Conservation (phyloP, 1,140 invertebrate species). For the Diorhabda carinulata region DNA sequence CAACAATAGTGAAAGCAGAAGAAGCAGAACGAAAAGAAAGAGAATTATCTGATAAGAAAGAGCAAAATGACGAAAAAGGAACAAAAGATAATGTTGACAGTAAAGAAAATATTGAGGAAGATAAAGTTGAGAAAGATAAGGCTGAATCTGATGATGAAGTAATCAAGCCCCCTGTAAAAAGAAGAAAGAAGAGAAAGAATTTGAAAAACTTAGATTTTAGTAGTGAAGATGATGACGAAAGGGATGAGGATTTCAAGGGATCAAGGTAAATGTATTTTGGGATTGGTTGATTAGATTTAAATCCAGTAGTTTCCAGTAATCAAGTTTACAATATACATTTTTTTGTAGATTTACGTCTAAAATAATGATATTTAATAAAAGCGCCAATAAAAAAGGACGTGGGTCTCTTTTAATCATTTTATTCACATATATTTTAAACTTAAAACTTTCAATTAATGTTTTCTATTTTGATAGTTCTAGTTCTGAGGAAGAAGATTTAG, state of each 20-base stretch:
- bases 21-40: conserved; percentile 61
- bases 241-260: conserved; percentile 85
- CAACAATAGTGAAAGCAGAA: conserved; percentile 80
- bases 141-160: conserved; percentile 32
- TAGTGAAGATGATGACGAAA: conserved; percentile 73
- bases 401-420: too few species aligned
- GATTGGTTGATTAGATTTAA: too few species aligned
- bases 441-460: too few species aligned
- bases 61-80: conserved; percentile 34
- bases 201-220: conserved; percentile 77
- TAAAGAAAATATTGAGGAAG: conserved; percentile 47
- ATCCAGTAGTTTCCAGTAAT: too few species aligned
- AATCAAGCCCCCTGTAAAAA: conserved; percentile 43
- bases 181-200: conserved; percentile 66
- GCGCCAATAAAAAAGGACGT: too few species aligned
- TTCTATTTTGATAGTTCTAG: not conserved
- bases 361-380: too few species aligned
- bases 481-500: conserved; percentile 49
- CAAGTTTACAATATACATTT: too few species aligned
- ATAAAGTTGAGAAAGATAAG: conserved; percentile 15
- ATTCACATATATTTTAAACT: too few species aligned
- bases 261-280: conserved; percentile 43
- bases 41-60: conserved; percentile 27
- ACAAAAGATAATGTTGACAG: conserved; percentile 45
- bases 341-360: too few species aligned